Evolutionary conservation across 2,113 vertebrate species (phyloP), one percentile per base, ranked within the genome.

Genomic region (Gobius niger): DNA sequence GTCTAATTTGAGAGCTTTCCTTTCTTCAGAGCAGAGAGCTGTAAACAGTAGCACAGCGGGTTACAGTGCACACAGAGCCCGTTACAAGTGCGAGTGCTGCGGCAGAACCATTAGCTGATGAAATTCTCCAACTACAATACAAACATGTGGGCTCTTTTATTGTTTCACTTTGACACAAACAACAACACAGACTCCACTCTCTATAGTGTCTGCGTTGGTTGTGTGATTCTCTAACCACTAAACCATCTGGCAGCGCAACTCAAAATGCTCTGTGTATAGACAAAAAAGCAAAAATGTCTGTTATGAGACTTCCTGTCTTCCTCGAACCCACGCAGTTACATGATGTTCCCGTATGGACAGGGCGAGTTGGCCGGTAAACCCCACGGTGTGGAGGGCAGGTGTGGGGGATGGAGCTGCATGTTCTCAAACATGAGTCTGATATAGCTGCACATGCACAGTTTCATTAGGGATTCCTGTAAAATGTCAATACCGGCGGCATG

Each of bases 391-490:
- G 14, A 15, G 7, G 34, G 57, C 34, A n/a, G 15, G 13, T 60
- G 40, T 60, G 57, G 57, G 65, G 70, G 82, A 61, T 63, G 81
- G 83, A 76, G 4, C 6, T 0, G 15, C 24, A 52, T 47, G 49
- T 76, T 72, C 70, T 76, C 82, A 77, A 66, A 81, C 65, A 72
- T 10, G 14, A 34, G 49, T 44, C 19, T 49, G 62, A 70, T 74
- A 81, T 57, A 78, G 80, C 77, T 52, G 41, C 7, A 61, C 44
- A 56, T 73, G 49, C 71, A 47, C 64, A 18, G 84, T 81, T 92
- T 93, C 83, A 92, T 92, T 91, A 88, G 82, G n/a, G 74, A 91
- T 93, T 93, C 91, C 92, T 88, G 91, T 92, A 91, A 93, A 40
- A 11, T 68, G 86, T 90, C 91, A 88, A 90, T 93, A 89, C 80